Percentiles rank a stretch among this genome's conserved stretches.
Conservation (phyloP, 2,888 invertebrate species). For the Dicycla oo region DNA sequence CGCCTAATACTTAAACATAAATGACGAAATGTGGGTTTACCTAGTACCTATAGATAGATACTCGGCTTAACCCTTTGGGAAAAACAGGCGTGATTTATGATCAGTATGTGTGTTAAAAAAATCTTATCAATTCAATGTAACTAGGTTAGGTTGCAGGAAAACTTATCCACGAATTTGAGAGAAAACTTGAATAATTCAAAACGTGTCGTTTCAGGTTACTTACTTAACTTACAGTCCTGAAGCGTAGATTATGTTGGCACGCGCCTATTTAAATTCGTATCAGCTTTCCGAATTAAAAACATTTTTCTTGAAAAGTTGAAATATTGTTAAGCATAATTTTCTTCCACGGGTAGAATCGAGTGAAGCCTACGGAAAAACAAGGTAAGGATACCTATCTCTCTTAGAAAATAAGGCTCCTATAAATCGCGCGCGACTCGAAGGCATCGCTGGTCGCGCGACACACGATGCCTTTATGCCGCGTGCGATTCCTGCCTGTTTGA, state of each 20-base stretch:
- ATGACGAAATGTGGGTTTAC: neutral
- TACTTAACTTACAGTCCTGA: neutral
- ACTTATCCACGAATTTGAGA: neutral
- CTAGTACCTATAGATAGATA: neutral
- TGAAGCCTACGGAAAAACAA: neutral
- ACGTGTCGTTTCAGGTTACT: slow-evolving; percentile 10
- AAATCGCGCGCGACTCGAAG: no score
- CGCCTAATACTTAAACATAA: neutral
- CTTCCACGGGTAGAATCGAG: neutral
- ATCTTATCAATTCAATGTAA: neutral
- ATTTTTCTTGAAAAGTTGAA: neutral
- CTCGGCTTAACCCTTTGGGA: neutral
- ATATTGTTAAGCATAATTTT: slow-evolving; percentile 6
- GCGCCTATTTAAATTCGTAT: slow-evolving; percentile 9
- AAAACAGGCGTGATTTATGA: neutral
- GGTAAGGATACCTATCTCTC: neutral
- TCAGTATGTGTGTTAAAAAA: no score
- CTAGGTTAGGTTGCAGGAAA: neutral
- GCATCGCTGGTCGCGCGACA: no score
- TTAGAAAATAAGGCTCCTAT: neutral
- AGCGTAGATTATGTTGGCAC: slow-evolving; percentile 16
- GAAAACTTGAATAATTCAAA: slow-evolving; percentile 19
- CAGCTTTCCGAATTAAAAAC: neutral
- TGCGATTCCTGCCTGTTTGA: no score
- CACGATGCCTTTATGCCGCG: no score